Evolutionary conservation across 1,140 invertebrate species (phyloP).

Genomic region (Planococcus citri): DNA sequence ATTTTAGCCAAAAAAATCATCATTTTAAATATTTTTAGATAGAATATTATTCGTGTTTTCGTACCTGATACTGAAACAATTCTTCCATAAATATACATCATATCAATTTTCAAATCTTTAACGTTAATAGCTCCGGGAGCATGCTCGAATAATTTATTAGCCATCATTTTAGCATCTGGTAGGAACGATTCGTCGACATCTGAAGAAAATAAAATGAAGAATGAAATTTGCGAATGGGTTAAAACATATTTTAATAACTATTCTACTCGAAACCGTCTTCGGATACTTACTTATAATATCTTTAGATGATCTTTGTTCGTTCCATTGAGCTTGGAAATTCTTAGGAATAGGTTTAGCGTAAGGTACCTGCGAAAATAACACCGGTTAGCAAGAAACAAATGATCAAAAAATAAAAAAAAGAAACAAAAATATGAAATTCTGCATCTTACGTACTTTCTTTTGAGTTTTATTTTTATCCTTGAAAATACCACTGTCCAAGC

Average conservation of each 20-base stretch:
- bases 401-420: conserved; percentile 12
- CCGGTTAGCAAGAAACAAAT: neutral
- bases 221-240: neutral
- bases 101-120: conserved; percentile 56
- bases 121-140: conserved; percentile 54
- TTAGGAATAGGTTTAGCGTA: conserved; percentile 91
- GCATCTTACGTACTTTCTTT: conserved; percentile 53
- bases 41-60: conserved; percentile 23
- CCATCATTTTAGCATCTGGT: conserved; percentile 39
- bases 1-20: conserved; percentile 13
- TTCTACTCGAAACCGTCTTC: neutral
- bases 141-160: conserved; percentile 53
- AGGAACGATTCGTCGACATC: conserved; percentile 37
- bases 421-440: neutral
- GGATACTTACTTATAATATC: conserved; percentile 26
- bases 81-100: conserved; percentile 67
- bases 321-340: conserved; percentile 93
- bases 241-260: neutral
- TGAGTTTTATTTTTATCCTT: conserved; percentile 47
- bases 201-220: conserved; percentile 11
- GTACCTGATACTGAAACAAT: conserved; percentile 57
- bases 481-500: conserved; percentile 68
- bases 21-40: neutral
- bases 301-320: conserved; percentile 48
- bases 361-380: conserved; percentile 40